Percentiles rank a stretch among this genome's conserved stretches.
Conservation (phyloP, 2,888 invertebrate genomes). For the Amaurobius ferox region DNA sequence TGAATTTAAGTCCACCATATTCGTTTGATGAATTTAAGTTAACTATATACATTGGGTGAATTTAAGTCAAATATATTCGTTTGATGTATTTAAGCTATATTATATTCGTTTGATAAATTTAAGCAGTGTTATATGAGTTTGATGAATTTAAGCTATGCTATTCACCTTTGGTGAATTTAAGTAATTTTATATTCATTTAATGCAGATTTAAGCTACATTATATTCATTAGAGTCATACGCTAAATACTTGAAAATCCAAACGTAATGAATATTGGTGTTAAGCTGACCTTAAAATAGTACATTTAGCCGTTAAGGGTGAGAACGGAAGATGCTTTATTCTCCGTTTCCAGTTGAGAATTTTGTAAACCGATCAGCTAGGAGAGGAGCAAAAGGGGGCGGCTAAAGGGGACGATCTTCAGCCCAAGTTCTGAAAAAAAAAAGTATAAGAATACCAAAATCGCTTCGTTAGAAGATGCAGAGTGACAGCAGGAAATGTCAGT, state of each 20-base stretch:
- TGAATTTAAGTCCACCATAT: too few species aligned
- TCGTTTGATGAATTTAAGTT: too few species aligned
- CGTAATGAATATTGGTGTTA: neutral
- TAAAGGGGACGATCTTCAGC: neutral
- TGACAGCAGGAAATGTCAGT: conserved; percentile 62
- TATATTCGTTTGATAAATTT: too few species aligned
- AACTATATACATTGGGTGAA: too few species aligned
- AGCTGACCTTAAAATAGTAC: neutral
- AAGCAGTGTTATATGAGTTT: too few species aligned
- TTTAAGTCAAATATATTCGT: too few species aligned
- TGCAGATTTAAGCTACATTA: too few species aligned
- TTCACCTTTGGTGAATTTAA: too few species aligned
- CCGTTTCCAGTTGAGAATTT: neutral
- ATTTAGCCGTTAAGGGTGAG: neutral
- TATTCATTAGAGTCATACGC: too few species aligned
- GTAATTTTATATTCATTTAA: too few species aligned
- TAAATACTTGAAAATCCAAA: neutral
- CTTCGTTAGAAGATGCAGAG: conserved; percentile 44
- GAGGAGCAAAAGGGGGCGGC: neutral
- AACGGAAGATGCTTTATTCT: neutral
- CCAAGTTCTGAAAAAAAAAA: neutral
- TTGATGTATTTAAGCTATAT: too few species aligned
- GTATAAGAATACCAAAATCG: conserved; percentile 14
- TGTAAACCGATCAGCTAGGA: conserved; percentile 3
- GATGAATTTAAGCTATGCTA: too few species aligned